Evolutionary conservation across 2,888 invertebrate species (phyloP), one percentile per base, ranked within the genome.

Genomic region (Auanema freiburgensis): DNA sequence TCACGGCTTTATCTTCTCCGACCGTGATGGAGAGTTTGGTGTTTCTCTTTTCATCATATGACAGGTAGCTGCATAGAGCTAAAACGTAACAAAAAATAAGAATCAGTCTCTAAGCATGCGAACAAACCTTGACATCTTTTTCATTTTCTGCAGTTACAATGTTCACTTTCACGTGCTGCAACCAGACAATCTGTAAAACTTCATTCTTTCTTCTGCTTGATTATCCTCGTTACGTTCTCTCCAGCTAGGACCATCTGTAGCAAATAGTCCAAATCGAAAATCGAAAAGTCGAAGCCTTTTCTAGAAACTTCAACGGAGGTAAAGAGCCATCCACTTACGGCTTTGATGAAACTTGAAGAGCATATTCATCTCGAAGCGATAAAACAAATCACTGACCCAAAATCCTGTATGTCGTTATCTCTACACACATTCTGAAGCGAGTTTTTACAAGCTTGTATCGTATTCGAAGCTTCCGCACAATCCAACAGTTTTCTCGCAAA

Each of bases 221-320:
- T 24, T 43, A 54, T n/a, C n/a, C n/a, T n/a, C n/a, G n/a, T 50
- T 43, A 66, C 68, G 44, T 64, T 61, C 40, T 76, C 76, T 2
- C 69, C 69, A 14, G 76, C 62, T 10, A 79, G 56, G 41, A 77
- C 71, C 57, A 79, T 64, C 54, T 81, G 81, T 14, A 81, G 68
- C 21, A 81, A 69, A 54, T 79, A 80, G 60, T 81, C 81, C 24
- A 80, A 57, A 18, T 74, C 72, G 53, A 81, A 69, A 11, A 68
- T 61, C 16, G 72, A 64, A 46, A 72, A 81, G 42, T 77, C 68
- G 64, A 74, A 78, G 10, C 71, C 66, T 16, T 55, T 67, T 25
- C 66, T 41, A 0, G 66, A 69, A 33, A 74, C 69, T 49, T 74
- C 69, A 11, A 66, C 64, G 41, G 63, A 59, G 8, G 65, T 65